Percentiles rank a stretch among this genome's conserved stretches.
Evolutionary conservation across 2,888 invertebrate genomes (phyloP).

Genomic region (Eutolmus rufibarbis): DNA sequence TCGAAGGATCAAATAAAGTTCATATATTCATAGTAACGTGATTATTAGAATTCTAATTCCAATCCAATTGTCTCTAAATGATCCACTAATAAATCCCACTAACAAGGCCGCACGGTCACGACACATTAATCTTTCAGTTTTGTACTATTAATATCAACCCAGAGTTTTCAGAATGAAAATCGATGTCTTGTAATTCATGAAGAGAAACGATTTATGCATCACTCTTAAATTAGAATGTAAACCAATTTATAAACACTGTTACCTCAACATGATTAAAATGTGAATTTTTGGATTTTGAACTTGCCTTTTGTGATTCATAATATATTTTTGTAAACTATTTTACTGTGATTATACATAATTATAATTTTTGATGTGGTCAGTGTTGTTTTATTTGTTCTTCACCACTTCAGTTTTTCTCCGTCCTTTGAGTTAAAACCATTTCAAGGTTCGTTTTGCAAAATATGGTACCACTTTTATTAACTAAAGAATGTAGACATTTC

Average conservation of each 20-base stretch:
- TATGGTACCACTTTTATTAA: not conserved
- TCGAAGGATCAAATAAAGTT: not conserved
- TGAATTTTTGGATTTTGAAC: slow-evolving; percentile 24
- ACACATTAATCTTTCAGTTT: not conserved
- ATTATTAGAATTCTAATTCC: not conserved
- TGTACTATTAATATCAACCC: slow-evolving; percentile 5
- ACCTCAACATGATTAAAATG: not conserved
- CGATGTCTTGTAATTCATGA: not conserved
- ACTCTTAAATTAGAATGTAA: not conserved
- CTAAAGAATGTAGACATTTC: not conserved
- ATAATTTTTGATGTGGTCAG: slow-evolving; percentile 13
- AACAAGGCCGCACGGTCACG: not conserved
- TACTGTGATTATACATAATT: slow-evolving; percentile 23
- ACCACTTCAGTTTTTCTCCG: not conserved
- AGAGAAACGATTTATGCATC: not conserved
- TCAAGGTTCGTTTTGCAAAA: not conserved
- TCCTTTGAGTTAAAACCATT: not conserved
- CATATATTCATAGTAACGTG: not conserved
- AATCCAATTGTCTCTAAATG: not conserved
- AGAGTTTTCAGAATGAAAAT: not conserved
- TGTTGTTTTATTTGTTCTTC: slow-evolving; percentile 30
- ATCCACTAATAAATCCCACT: not conserved
- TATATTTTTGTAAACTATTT: not conserved
- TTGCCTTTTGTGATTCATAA: not conserved
- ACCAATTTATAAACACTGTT: not conserved